Percentiles rank a stretch among this genome's conserved stretches.
phyloP scores from a whole-genome alignment of 1,140 invertebrate genomes.

The Muscidifurax raptorellus region DNA sequence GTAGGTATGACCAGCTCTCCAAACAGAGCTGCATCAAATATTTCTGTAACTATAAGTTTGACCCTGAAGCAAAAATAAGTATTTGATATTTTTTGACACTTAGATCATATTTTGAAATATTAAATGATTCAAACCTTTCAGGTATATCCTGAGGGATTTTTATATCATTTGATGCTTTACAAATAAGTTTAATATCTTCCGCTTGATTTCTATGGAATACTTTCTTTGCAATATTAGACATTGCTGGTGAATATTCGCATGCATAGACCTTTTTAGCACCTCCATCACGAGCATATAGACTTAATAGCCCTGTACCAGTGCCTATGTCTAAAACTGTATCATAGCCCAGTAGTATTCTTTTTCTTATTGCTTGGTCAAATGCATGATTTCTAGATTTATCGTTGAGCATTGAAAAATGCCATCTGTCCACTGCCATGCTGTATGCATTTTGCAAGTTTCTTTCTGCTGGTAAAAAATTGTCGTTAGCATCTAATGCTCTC shows the following conservation, averaged over 20 bases:
- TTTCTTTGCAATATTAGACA: slow-evolving; percentile 78
- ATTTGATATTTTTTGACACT: background rate
- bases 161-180: slow-evolving; percentile 77
- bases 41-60: slow-evolving; percentile 84
- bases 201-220: slow-evolving; percentile 77
- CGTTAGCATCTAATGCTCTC: slow-evolving; percentile 57
- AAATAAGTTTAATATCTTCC: slow-evolving; percentile 69
- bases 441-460: slow-evolving; percentile 67
- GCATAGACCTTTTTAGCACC: slow-evolving; percentile 78
- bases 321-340: slow-evolving; percentile 84
- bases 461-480: slow-evolving; percentile 65
- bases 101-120: background rate
- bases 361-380: slow-evolving; percentile 80
- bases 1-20: slow-evolving; percentile 84
- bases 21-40: slow-evolving; percentile 86
- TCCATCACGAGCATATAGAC: slow-evolving; percentile 79
- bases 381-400: slow-evolving; percentile 81
- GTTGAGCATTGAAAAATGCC: slow-evolving; percentile 91
- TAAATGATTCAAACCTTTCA: slow-evolving; percentile 61
- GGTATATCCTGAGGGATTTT: slow-evolving; percentile 77
- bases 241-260: slow-evolving; percentile 81
- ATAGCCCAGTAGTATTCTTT: slow-evolving; percentile 75
- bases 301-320: slow-evolving; percentile 83
- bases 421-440: slow-evolving; percentile 80
- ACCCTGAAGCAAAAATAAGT: slow-evolving; percentile 72